Evolutionary conservation across 1,140 invertebrate species (phyloP).

Genomic region (Solen grandis): DNA sequence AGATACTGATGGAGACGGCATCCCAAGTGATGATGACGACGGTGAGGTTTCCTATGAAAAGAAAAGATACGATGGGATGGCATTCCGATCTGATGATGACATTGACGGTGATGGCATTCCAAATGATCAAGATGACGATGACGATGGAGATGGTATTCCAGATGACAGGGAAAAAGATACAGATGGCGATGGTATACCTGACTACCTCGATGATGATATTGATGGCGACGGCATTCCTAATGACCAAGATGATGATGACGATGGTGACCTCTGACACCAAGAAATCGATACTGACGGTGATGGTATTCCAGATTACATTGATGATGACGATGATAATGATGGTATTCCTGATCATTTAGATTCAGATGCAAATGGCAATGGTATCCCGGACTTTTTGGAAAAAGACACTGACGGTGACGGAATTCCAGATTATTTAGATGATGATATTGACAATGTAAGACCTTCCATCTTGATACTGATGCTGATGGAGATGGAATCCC

Average conservation of each 20-base stretch:
- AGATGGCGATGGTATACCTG: conserved; percentile 74
- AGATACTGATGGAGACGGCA: conserved; percentile 71
- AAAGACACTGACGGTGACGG: conserved; percentile 73
- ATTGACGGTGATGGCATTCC: conserved; percentile 76
- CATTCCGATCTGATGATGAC: conserved; percentile 70
- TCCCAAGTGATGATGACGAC: conserved; percentile 69
- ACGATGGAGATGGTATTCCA: conserved; percentile 74
- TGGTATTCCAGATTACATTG: conserved; percentile 72
- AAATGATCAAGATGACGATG: conserved; percentile 66
- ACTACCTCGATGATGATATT: conserved; percentile 67
- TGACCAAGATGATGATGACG: conserved; percentile 70
- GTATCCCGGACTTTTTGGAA: conserved; percentile 69
- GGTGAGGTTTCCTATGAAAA: conserved; percentile 75
- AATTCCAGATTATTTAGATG: conserved; percentile 76
- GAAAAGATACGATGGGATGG: conserved; percentile 72
- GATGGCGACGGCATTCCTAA: conserved; percentile 75
- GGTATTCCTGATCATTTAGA: conserved; percentile 71
- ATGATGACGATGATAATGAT: conserved; percentile 74
- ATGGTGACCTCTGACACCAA: conserved; percentile 70
- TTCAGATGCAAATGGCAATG: conserved; percentile 70
- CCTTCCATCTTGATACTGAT: conserved; percentile 67
- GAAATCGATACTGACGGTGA: conserved; percentile 69
- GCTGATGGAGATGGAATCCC: conserved; percentile 71
- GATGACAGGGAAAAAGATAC: conserved; percentile 65
- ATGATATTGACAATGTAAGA: conserved; percentile 71